phyloP scores from a whole-genome alignment of 1,140 invertebrate species.

The Halesus radiatus region DNA sequence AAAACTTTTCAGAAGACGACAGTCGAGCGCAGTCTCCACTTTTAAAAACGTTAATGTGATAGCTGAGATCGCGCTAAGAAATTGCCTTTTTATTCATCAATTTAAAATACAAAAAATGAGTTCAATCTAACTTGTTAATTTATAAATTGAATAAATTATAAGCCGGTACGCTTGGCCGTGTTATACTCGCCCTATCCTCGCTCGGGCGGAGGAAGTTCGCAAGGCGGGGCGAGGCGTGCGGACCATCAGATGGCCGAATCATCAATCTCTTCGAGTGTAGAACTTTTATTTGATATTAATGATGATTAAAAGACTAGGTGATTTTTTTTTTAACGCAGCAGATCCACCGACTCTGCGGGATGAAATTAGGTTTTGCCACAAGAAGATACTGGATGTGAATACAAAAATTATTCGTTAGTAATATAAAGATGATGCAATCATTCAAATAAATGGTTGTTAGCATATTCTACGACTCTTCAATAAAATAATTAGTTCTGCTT shows the following conservation, averaged over 20 bases:
- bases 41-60: too few species aligned
- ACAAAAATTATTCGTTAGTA: not conserved
- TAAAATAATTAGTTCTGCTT: not conserved
- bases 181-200: not conserved
- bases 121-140: too few species aligned
- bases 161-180: not conserved
- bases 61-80: too few species aligned
- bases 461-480: not conserved
- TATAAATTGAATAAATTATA: too few species aligned
- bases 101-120: too few species aligned
- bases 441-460: not conserved
- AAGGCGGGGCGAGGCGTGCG: conserved; percentile 13
- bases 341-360: conserved; percentile 8
- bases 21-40: not conserved
- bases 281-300: conserved; percentile 53
- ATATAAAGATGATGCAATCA: not conserved
- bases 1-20: not conserved
- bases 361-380: not conserved
- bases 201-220: not conserved
- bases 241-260: conserved; percentile 46
- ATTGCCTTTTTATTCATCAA: too few species aligned
- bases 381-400: not conserved
- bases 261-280: conserved; percentile 46
- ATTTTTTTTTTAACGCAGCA: conserved; percentile 49
- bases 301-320: conserved; percentile 49